These are phyloP conservation scores for Micromesistius poutassou DNA, from an alignment of 2,797 vertebrate genomes.

Conservation along the genomic window DNA sequence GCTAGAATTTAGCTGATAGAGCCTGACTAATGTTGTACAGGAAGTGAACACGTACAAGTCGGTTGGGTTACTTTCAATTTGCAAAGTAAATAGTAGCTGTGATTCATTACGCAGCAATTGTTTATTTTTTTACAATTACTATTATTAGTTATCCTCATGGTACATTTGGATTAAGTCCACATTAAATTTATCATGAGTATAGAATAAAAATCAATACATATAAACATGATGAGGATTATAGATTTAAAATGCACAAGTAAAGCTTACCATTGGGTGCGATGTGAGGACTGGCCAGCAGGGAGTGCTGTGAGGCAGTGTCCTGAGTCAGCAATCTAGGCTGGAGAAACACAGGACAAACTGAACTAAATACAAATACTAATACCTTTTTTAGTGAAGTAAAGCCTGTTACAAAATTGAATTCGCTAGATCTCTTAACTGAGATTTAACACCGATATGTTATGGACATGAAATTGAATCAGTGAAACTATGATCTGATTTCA, in stretches of 20 bases:
- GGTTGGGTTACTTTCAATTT: neutral
- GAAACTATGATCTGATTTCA: too few species aligned
- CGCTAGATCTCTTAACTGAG: too few species aligned
- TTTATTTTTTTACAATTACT: neutral
- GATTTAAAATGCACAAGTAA: neutral
- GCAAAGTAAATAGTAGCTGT: neutral
- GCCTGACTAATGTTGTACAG: neutral
- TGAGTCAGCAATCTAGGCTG: slow-evolving; percentile 59
- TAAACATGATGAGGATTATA: neutral
- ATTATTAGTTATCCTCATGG: neutral
- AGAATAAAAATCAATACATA: neutral
- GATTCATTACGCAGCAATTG: neutral
- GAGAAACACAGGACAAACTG: slow-evolving; percentile 19
- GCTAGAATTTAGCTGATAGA: neutral
- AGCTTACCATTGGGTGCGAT: slow-evolving; percentile 25
- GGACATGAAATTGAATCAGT: too few species aligned
- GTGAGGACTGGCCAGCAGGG: slow-evolving; percentile 40
- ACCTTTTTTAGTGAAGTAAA: too few species aligned
- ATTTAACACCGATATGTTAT: too few species aligned
- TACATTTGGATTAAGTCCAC: neutral
- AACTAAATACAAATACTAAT: neutral
- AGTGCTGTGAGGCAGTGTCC: slow-evolving; percentile 52
- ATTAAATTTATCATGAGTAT: neutral
- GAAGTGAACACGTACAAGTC: neutral
- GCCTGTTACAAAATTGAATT: too few species aligned